Base-by-base conservation (phyloP, 1,140 invertebrate species). In the Sarcophaga bullata region DNA sequence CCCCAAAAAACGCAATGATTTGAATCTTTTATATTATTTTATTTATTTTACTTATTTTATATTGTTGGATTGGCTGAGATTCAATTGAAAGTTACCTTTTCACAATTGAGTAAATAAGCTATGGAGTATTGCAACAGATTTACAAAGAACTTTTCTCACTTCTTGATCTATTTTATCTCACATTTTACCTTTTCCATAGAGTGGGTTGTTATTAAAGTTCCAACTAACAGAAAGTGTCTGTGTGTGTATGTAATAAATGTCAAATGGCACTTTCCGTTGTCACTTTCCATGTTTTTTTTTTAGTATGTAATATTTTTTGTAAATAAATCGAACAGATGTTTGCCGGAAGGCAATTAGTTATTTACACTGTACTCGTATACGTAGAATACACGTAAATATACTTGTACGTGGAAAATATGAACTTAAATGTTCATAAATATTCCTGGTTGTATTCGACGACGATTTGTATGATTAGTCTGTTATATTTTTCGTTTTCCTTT, bases 291-390 rank as follows among this genome's bases (percentile, higher is more conserved):
- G 52, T 9, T 72, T 0, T 25, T 3, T 25, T 72, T 52, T 78
- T 50, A 25, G 19, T 19, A 52, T 19, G n/a, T 52, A 19, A 17
- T 49, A 37, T 13, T 37, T 37, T 75, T 13, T 6, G 6, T 75
- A 78, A 78, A 78, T 78, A 78, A 78, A 78, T 78, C 75, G 75
- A 78, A 78, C 75, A 78, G 75, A 78, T 78, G 75, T 78, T 78
- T 78, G 75, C 75, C 75, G 48, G 48, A 78, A 50, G 75, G 75
- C 75, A 78, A 78, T 78, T 78, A 78, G 75, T 78, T 78, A 78
- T 78, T 78, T 78, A 78, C 75, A 78, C 75, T 52, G 19, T 15
- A 50, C 62, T 72, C 19, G 17, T 72, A 72, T 17, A 72, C 75
- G 75, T 78, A 52, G 25, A 25, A 78, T 50, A 52, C 9, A 76